Evolutionary conservation across 2,797 vertebrate species (phyloP), one percentile per base, ranked within the genome.

Genomic region (Platalea minor): DNA sequence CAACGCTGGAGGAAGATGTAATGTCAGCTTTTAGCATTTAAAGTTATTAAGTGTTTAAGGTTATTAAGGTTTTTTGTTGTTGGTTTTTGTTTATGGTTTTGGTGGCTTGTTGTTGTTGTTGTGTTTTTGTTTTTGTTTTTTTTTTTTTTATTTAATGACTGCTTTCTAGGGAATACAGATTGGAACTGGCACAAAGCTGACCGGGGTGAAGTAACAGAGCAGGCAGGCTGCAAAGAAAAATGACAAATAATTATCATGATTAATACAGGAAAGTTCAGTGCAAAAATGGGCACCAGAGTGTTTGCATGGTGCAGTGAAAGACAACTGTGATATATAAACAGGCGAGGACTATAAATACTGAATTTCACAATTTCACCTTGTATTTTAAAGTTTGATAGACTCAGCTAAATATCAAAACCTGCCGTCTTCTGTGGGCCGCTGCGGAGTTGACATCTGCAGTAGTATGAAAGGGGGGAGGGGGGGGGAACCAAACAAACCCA

Each of bases 321-420:
- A 78, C 78, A 95, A 95, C 73, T 83, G 76, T 69, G 78, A 87
- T 95, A 86, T 91, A 93, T 85, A 96, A 96, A 96, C 89, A 96
- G 95, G 89, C 91, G 86, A 89, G 95, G 57, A 94, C 59, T 74
- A 95, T 95, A 97, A 93, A 95, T 96, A 93, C 92, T 96, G 89
- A 35, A 35, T 35, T 35, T 35, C 35, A 35, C 35, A 90, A 95
- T 97, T 93, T 94, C 77, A 79, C 63, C 77, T 92, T 84, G 95
- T 85, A 91, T 94, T 95, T 97, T 95, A 95, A 97, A 96, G 83
- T 95, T 96, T 94, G 95, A 95, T 96, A 70, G 86, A 89, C 86
- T 96, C 92, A 95, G 95, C 86, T 96, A 95, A 96, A 94, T 95
- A 96, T 86, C 91, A 96, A 95, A 96, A 95, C 86, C 85, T 92